Percentiles rank a stretch among this genome's conserved stretches.
phyloP scores from a whole-genome alignment of 2,888 invertebrate species.

The Argyra leucocephala region DNA sequence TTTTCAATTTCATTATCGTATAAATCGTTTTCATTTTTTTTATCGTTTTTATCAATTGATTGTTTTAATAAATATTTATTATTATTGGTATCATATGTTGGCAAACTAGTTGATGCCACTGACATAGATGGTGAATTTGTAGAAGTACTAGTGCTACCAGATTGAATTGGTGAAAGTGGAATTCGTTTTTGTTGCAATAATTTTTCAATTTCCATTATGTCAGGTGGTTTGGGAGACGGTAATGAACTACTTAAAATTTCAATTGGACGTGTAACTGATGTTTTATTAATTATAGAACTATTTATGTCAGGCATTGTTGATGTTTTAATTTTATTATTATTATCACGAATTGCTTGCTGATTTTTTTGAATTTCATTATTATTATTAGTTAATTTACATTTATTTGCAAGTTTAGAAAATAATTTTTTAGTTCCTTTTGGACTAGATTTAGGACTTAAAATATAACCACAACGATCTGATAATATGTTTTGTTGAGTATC shows the following conservation, averaged over 20 bases:
- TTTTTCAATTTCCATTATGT: constrained; percentile 11
- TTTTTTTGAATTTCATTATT: constrained; percentile 21
- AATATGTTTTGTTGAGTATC: background rate
- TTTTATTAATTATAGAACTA: constrained; percentile 22
- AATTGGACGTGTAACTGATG: constrained; percentile 15
- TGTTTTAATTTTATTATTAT: background rate
- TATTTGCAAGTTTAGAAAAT: background rate
- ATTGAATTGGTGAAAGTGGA: background rate
- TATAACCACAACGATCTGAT: background rate
- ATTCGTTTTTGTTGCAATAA: constrained; percentile 9
- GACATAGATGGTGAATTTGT: constrained; percentile 12
- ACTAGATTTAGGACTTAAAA: background rate
- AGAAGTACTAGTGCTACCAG: background rate
- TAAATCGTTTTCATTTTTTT: constrained; percentile 29
- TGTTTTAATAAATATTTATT: constrained; percentile 7
- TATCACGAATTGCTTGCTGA: constrained; percentile 37
- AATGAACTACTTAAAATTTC: background rate
- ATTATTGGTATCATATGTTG: constrained; percentile 17
- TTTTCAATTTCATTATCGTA: constrained; percentile 44
- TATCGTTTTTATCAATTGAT: constrained; percentile 10
- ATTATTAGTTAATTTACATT: constrained; percentile 16
- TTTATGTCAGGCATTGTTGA: background rate
- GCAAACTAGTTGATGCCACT: constrained; percentile 7
- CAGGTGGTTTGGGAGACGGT: background rate
- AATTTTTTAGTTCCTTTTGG: background rate